Evolutionary conservation across 2,113 vertebrate genomes (phyloP).

Genomic region (Rhynchomys soricoides): DNA sequence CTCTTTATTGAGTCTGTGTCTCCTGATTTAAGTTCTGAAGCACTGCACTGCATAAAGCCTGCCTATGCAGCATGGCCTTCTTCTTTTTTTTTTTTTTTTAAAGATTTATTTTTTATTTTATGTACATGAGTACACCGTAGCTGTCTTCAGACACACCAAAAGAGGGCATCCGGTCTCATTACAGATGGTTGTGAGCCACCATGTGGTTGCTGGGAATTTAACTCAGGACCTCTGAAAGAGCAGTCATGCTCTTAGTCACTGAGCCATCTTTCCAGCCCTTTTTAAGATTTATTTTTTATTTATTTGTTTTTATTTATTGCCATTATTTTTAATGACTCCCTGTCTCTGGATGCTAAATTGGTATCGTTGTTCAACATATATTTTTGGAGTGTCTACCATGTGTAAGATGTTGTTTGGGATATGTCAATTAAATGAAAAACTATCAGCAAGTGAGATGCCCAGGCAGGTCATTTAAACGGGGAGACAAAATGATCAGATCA

Average conservation of each 20-base stretch:
- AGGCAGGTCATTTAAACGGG: constrained; percentile 11
- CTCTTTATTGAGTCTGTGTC: background rate
- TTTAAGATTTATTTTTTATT: no score
- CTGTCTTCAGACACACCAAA: no score
- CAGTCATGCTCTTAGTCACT: no score
- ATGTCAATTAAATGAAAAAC: background rate
- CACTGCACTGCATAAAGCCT: constrained; percentile 23
- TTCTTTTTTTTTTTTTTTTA: no score
- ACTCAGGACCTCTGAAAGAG: no score
- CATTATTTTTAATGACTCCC: background rate
- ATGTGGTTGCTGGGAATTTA: no score
- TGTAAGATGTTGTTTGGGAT: background rate
- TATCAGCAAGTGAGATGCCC: background rate
- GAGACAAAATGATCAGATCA: background rate
- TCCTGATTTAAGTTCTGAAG: background rate
- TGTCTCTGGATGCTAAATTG: constrained; percentile 29
- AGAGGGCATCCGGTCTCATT: no score
- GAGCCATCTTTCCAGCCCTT: no score
- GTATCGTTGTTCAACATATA: background rate
- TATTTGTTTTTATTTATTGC: background rate
- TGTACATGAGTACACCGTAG: no score
- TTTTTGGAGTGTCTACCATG: background rate
- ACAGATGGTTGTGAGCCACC: no score
- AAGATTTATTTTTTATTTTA: no score
- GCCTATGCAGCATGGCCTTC: background rate